A percentile compares a stretch with the other conserved stretches of the same genome.
These are phyloP conservation scores for Mormyrus hasselquistii DNA, from an alignment of 2,797 vertebrate species.

Conservation along the genomic window DNA sequence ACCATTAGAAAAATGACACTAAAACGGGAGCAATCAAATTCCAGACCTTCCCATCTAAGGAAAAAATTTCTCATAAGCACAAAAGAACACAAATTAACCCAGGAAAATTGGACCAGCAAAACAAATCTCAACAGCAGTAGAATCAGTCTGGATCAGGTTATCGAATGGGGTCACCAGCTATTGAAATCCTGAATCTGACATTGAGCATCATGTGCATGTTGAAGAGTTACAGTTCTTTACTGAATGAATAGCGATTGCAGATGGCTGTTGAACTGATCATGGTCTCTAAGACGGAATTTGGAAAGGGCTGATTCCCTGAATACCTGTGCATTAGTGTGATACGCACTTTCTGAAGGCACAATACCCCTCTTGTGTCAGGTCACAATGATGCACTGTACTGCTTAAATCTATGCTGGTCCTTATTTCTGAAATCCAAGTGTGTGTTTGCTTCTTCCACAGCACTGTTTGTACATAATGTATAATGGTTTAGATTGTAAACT, in stretches of 20 bases:
- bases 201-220: neutral
- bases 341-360: neutral
- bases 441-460: neutral
- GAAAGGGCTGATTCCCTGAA: neutral
- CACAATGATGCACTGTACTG: constrained; percentile 24
- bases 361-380: neutral
- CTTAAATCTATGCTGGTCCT: constrained; percentile 43
- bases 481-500: constrained; percentile 23
- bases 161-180: neutral
- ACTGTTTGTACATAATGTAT: neutral
- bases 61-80: neutral
- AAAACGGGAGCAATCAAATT: neutral
- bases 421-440: constrained; percentile 14
- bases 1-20: neutral
- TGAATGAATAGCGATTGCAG: constrained; percentile 33
- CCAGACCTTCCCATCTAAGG: neutral
- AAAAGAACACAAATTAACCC: neutral
- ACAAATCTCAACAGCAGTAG: neutral
- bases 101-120: neutral
- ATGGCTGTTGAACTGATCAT: constrained; percentile 37
- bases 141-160: neutral
- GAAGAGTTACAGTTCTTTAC: constrained; percentile 29
- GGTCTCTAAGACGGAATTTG: neutral
- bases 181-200: neutral
- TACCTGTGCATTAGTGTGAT: constrained; percentile 2